Conservation (phyloP, 35 echinoderm and acorn worm species). For the Heliocidaris tuberculata region DNA sequence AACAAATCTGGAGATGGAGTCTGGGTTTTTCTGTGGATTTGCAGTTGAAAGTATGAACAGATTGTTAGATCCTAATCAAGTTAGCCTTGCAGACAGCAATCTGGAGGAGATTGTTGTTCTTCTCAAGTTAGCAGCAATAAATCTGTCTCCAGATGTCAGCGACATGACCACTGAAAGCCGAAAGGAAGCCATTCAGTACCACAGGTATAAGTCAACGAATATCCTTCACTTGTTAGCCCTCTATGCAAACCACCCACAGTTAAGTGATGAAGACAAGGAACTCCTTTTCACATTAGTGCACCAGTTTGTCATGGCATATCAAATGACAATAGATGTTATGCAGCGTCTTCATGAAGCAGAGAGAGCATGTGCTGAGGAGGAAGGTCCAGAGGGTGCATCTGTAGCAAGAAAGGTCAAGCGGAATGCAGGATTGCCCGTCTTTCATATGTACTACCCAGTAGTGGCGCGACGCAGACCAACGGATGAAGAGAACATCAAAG, state of each 20-base stretch:
- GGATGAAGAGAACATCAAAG: neutral
- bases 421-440: neutral
- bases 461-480: neutral
- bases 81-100: constrained; percentile 4
- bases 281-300: neutral
- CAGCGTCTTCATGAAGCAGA: neutral
- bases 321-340: neutral
- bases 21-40: constrained; percentile 8
- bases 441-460: constrained; percentile 5
- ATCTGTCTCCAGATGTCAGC: constrained; percentile 12
- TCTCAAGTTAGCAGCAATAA: constrained; percentile 20
- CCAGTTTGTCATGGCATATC: neutral
- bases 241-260: constrained; percentile 28
- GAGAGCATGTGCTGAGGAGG: neutral
- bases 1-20: constrained; percentile 6
- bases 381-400: neutral
- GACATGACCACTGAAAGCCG: neutral
- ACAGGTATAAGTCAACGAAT: neutral
- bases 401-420: neutral
- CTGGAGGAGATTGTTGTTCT: constrained; percentile 21
- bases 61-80: constrained; percentile 1
- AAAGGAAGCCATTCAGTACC: neutral
- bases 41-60: constrained; percentile 18
- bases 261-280: constrained; percentile 3
- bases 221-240: neutral